Evolutionary conservation across 64 coral and sea anemone species (phyloP), one percentile per base, ranked within the genome.

Genomic region (Acropora tenuis): DNA sequence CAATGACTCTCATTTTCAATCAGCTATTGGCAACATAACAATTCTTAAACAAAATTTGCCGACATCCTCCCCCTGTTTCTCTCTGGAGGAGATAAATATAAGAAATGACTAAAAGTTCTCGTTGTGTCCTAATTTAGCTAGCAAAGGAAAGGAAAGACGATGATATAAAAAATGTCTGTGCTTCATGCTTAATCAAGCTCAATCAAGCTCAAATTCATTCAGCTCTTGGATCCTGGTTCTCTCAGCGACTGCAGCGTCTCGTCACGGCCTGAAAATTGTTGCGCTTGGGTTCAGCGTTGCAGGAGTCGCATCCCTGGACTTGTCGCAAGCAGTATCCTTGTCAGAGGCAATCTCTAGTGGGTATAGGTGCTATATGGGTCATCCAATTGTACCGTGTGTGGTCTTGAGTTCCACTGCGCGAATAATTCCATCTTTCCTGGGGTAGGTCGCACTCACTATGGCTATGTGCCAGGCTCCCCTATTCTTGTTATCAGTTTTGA

Each of bases 171-270:
- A 41, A 73, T 73, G 71, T 73, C 71, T 73, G 18, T 73, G 16
- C 40, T 73, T 20, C 71, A 7, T 73, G 67, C 67, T 69, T 53
- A 30, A 30, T 30, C 30, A 30, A 30, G 30, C 30, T 30, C 60
- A 69, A 15, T 69, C 67, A 16, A 69, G 71, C 16, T 73, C 71
- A 73, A 20, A 41, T 73, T 73, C 71, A 20, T 20, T 20, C 15
- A 73, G 71, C 40, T 73, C 71, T 20, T 80, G 78, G 16, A 60
- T 43, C 16, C 78, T 80, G 50, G 53, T 30, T 60, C 53, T 80
- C 7, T 49, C 52, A 4, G 78, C 50, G 16, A 80, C 52, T 80
- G 78, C 52, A 80, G 78, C 50, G 8, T 80, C 78, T 41, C 78
- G n/a, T 80, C 78, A 20, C 40, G 78, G 78, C 40, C 78, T 80